These are phyloP conservation scores for Hecatera dysodea DNA, from an alignment of 2,888 invertebrate genomes.

Conservation along the genomic window DNA sequence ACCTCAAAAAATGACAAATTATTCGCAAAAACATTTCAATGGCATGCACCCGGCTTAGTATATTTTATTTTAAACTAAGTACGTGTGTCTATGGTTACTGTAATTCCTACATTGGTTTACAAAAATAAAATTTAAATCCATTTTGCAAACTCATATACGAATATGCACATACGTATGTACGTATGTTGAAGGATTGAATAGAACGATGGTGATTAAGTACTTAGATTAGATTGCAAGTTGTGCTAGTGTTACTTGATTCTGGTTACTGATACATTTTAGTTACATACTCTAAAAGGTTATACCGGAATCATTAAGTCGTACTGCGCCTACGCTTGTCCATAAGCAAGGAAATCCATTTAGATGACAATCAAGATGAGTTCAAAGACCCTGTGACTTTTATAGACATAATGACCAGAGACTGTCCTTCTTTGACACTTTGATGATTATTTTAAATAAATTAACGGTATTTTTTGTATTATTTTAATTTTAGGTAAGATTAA, in stretches of 20 bases:
- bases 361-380: constrained; percentile 75
- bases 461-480: constrained; percentile 60
- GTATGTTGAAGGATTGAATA: constrained; percentile 1
- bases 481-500: constrained; percentile 38
- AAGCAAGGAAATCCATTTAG: constrained; percentile 70
- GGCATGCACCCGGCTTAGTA: constrained; percentile 72
- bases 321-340: constrained; percentile 74
- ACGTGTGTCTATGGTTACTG: constrained; percentile 26
- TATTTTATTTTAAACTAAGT: constrained; percentile 58
- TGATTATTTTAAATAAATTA: constrained; percentile 56
- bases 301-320: constrained; percentile 59
- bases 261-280: constrained; percentile 61
- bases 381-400: constrained; percentile 70
- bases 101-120: constrained; percentile 23
- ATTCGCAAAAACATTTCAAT: constrained; percentile 82
- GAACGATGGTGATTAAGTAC: constrained; percentile 11
- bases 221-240: background rate
- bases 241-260: constrained; percentile 63
- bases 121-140: constrained; percentile 6
- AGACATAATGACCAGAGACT: constrained; percentile 57
- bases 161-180: background rate
- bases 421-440: constrained; percentile 53
- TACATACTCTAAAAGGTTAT: constrained; percentile 60
- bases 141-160: background rate
- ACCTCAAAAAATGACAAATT: constrained; percentile 83